These are phyloP conservation scores for Tragopan temminckii DNA, from an alignment of 2,797 vertebrate species.

Conservation along the genomic window DNA sequence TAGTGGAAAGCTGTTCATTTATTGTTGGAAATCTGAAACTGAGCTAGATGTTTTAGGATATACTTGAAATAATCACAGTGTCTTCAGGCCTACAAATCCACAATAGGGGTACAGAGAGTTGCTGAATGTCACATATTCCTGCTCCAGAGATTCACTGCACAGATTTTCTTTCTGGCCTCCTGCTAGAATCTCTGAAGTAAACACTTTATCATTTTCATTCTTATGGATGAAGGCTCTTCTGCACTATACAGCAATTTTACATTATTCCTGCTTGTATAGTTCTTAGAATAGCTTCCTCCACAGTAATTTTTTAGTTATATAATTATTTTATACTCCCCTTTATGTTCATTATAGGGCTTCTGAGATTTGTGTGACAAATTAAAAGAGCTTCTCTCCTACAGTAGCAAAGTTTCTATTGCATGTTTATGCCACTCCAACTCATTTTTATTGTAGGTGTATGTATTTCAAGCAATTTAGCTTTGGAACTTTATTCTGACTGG, in stretches of 20 bases:
- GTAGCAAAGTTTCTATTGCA: neutral
- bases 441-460: neutral
- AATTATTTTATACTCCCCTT: slow-evolving; percentile 13
- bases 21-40: neutral
- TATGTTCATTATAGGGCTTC: neutral
- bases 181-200: neutral
- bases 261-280: neutral
- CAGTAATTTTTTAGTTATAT: slow-evolving; percentile 41
- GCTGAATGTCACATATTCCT: neutral
- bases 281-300: neutral
- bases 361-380: slow-evolving; percentile 20
- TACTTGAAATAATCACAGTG: neutral
- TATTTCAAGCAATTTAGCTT: neutral
- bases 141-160: neutral
- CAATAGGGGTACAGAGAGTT: neutral
- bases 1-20: neutral
- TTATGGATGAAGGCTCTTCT: neutral
- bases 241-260: neutral
- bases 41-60: neutral
- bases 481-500: neutral
- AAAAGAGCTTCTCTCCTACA: neutral
- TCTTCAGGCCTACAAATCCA: neutral
- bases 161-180: neutral
- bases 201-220: neutral
- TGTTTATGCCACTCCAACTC: neutral